Conservation (phyloP, 2,888 invertebrate species). For the Anarsia innoxiella region DNA sequence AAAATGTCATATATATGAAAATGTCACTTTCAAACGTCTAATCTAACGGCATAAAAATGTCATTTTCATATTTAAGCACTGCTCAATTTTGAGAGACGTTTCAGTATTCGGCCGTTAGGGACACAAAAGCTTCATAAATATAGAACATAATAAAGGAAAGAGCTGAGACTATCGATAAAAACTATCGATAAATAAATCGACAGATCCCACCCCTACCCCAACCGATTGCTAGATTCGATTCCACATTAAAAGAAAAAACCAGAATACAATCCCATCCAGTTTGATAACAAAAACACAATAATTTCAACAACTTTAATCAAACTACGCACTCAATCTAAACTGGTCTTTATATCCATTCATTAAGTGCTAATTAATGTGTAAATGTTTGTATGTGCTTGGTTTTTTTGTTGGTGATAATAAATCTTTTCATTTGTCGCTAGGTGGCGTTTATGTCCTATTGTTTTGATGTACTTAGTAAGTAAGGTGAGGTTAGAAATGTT, state of each 20-base stretch:
- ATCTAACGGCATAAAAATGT: too few species aligned
- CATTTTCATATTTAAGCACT: too few species aligned
- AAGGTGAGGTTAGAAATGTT: neutral
- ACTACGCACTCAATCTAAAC: constrained; percentile 15
- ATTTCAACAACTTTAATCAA: constrained; percentile 23
- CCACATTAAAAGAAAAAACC: constrained; percentile 49
- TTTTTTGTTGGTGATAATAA: constrained; percentile 49
- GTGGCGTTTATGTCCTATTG: constrained; percentile 59
- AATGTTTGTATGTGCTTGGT: too few species aligned
- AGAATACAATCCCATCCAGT: constrained; percentile 33
- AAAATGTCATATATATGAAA: too few species aligned
- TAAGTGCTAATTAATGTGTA: constrained; percentile 5
- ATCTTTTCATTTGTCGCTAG: constrained; percentile 60
- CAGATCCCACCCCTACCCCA: constrained; percentile 25
- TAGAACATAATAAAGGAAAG: too few species aligned
- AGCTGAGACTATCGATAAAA: too few species aligned
- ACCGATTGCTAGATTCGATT: constrained; percentile 48
- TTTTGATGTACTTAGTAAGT: constrained; percentile 20
- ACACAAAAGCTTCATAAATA: too few species aligned
- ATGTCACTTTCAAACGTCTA: too few species aligned
- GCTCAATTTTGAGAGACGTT: too few species aligned
- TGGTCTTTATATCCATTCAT: constrained; percentile 14
- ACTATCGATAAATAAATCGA: too few species aligned
- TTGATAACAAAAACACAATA: constrained; percentile 43
- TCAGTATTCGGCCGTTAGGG: too few species aligned